Evolutionary conservation across 2,797 vertebrate species (phyloP).

Genomic region (Salarias fasciatus): DNA sequence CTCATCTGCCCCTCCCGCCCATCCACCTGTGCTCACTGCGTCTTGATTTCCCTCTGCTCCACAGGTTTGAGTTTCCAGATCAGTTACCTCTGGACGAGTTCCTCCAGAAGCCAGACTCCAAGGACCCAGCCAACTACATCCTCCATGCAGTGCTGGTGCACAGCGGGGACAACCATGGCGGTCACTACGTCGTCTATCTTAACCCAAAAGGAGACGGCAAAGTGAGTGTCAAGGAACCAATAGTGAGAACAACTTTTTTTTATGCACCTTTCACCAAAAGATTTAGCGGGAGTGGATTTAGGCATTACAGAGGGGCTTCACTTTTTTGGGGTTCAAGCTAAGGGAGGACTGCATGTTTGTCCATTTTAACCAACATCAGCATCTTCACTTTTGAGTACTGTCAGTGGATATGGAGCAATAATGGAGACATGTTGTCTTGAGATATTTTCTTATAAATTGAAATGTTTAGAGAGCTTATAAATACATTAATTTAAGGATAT

Average conservation of each 20-base stretch:
- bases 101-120: slow-evolving; percentile 97
- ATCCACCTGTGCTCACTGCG: not conserved
- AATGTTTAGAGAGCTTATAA: not conserved
- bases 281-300: slow-evolving; percentile 12
- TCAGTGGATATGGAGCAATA: too few relatives aligned
- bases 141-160: slow-evolving; percentile 97
- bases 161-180: slow-evolving; percentile 98
- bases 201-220: slow-evolving; percentile 99
- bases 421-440: too few relatives aligned
- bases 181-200: slow-evolving; percentile 99
- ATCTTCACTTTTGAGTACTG: too few relatives aligned
- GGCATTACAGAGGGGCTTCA: too few relatives aligned
- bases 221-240: slow-evolving; percentile 90
- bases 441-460: not conserved
- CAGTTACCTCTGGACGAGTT: slow-evolving; percentile 98
- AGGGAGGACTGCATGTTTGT: too few relatives aligned
- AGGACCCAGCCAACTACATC: slow-evolving; percentile 99
- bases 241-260: slow-evolving; percentile 79
- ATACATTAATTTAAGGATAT: not conserved
- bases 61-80: slow-evolving; percentile 98
- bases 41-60: slow-evolving; percentile 2
- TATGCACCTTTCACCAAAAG: slow-evolving; percentile 56
- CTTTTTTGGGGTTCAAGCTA: too few relatives aligned
- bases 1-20: not conserved
- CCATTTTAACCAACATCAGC: too few relatives aligned